These are phyloP conservation scores for Hypselothyrea guttata DNA, from an alignment of 2,888 invertebrate species.

Conservation along the genomic window DNA sequence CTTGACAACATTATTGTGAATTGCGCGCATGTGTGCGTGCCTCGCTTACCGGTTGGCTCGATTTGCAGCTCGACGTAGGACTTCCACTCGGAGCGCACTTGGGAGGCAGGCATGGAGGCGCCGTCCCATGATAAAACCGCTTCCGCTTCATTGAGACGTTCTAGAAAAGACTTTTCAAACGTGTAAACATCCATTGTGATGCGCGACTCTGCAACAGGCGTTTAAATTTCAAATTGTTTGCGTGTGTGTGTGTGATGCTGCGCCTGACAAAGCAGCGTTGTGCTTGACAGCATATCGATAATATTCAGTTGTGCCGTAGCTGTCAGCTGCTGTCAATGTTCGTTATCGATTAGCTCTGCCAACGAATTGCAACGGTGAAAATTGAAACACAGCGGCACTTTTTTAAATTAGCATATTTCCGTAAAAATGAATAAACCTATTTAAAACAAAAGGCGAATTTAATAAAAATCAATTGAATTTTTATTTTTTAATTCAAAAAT, in stretches of 20 bases:
- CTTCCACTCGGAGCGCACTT: slow-evolving; percentile 84
- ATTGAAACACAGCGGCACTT: too few species aligned
- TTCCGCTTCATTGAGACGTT: slow-evolving; percentile 84
- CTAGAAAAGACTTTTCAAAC: slow-evolving; percentile 84
- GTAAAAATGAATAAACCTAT: too few species aligned
- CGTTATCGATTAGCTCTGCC: too few species aligned
- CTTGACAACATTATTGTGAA: too few species aligned
- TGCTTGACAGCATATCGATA: neutral
- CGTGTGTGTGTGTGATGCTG: slow-evolving; percentile 29
- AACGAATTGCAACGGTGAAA: too few species aligned
- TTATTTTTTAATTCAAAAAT: too few species aligned
- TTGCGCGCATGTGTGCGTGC: slow-evolving; percentile 20
- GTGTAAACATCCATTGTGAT: slow-evolving; percentile 85
- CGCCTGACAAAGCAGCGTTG: slow-evolving; percentile 17
- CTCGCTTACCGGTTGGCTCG: slow-evolving; percentile 82
- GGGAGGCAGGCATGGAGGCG: slow-evolving; percentile 82
- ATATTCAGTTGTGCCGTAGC: neutral
- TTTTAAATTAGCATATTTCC: too few species aligned
- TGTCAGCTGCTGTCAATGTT: neutral
- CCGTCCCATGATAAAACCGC: slow-evolving; percentile 83
- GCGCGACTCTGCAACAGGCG: too few species aligned
- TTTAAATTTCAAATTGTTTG: slow-evolving; percentile 57
- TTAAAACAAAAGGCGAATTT: too few species aligned
- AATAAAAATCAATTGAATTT: too few species aligned
- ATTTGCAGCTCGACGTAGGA: slow-evolving; percentile 84